Conservation (phyloP, 2,797 vertebrate genomes). For the Aselliscus stoliczkanus region DNA sequence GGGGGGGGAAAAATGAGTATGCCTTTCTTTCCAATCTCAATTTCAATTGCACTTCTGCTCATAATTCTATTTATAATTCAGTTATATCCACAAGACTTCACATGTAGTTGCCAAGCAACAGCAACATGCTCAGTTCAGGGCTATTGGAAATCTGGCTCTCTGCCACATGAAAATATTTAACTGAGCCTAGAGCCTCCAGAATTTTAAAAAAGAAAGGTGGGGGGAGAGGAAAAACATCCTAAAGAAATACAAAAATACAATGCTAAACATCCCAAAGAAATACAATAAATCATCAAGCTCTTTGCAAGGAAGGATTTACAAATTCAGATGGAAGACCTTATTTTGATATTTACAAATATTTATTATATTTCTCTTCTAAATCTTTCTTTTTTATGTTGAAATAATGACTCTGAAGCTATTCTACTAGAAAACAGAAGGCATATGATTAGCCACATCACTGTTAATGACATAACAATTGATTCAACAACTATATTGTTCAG, state of each 20-base stretch:
- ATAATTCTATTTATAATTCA: slow-evolving; percentile 76
- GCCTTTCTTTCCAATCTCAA: slow-evolving; percentile 48
- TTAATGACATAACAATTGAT: not conserved
- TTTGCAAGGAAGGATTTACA: slow-evolving; percentile 45
- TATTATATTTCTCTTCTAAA: not conserved
- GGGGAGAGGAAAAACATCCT: not conserved
- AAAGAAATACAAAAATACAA: not conserved
- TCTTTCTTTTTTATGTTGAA: not conserved
- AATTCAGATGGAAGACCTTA: slow-evolving; percentile 31
- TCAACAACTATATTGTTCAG: not conserved
- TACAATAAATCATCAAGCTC: not conserved
- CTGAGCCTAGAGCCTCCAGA: slow-evolving; percentile 66
- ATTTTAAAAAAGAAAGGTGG: not conserved
- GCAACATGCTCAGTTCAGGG: slow-evolving; percentile 64
- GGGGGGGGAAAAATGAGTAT: not conserved
- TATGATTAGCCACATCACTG: not conserved
- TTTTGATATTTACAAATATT: slow-evolving; percentile 20
- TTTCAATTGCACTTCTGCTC: slow-evolving; percentile 63
- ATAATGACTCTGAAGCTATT: slow-evolving; percentile 31
- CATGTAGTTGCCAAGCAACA: slow-evolving; percentile 78
- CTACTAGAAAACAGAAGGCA: not conserved
- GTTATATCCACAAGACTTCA: slow-evolving; percentile 68
- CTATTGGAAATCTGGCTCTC: slow-evolving; percentile 65
- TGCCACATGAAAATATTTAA: slow-evolving; percentile 69
- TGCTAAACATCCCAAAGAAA: too few species aligned